These are phyloP conservation scores for Herpetotheres cachinnans DNA, from an alignment of 2,113 vertebrate genomes.

Conservation along the genomic window DNA sequence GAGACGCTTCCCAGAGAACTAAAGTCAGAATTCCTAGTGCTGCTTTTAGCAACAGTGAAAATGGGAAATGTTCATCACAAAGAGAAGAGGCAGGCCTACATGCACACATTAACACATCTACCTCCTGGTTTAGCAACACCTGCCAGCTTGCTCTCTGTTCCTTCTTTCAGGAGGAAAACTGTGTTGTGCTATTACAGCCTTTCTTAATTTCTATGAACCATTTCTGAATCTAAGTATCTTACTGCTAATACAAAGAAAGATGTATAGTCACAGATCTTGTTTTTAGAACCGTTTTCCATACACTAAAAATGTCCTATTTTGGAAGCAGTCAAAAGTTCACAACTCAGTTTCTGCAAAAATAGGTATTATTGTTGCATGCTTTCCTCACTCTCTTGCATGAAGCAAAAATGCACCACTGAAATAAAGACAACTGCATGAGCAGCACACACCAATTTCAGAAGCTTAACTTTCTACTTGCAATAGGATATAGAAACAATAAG, in stretches of 20 bases:
- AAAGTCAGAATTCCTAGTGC: background rate
- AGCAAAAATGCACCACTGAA: constrained; percentile 7
- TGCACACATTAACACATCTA: background rate
- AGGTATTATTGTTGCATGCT: background rate
- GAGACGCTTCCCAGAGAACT: background rate
- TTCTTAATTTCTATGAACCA: background rate
- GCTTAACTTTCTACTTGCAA: constrained; percentile 55
- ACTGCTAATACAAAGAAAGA: background rate
- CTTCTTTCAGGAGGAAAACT: background rate
- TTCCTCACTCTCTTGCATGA: background rate
- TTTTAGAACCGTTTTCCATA: background rate
- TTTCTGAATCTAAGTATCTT: background rate
- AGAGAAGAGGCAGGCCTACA: background rate
- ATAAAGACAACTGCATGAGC: constrained; percentile 5
- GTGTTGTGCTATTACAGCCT: background rate
- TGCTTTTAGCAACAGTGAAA: background rate
- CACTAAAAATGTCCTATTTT: background rate
- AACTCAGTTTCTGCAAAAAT: background rate
- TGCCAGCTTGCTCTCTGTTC: background rate
- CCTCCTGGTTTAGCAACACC: background rate
- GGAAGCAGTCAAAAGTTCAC: background rate
- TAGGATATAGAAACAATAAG: constrained; percentile 70
- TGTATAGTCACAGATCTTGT: background rate
- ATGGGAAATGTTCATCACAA: background rate
- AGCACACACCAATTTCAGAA: constrained; percentile 8